Base-by-base conservation (phyloP, 1,140 invertebrate species). In the Popillia japonica region DNA sequence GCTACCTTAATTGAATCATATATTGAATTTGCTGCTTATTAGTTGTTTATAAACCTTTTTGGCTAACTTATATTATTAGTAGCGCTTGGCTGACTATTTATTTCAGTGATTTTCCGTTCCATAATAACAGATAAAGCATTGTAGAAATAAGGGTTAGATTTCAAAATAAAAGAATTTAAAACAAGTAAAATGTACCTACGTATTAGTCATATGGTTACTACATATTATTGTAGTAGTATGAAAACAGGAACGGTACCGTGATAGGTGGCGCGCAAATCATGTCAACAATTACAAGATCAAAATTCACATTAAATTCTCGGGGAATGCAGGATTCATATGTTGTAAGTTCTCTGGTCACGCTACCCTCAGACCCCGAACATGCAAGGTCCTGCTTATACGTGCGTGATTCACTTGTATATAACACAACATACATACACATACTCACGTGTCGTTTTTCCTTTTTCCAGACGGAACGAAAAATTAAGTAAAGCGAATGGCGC, bases 271-370 rank as follows among this genome's bases (percentile, higher is more conserved):
- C 72, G 72, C 78, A 78, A 81, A 78, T 81, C 80, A 81, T 81
- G 79, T 78, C 78, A 78, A 81, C 80, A 81, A 81, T 81, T 81
- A 81, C 61, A 79, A 79, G 78, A 80, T 79, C 80, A 78, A 81
- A 79, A 81, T 81, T 81, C 78, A 72, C 79, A 80, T 80, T 74
- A 74, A 48, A 78, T 79, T 78, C 78, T 78, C 44, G 74, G 77
- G 61, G 61, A 77, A 80, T 80, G 78, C 48, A 77, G 78, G 77
- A 80, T 77, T 78, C 80, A 81, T 81, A 79, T 80, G 80, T 72
- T 42, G 72, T 40, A 74, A 44, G 72, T 74, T 41, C 41, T 40
- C 9, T 7, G n/a, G 72, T 55, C 11, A 68, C 61, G 79, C 78
- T 80, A 77, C 76, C 77, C 78, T 74, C 78, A 34, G 79, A 42